Percentiles rank a stretch among this genome's conserved stretches.
Conservation (phyloP, 1,140 invertebrate species). For the Atta cephalotes region DNA sequence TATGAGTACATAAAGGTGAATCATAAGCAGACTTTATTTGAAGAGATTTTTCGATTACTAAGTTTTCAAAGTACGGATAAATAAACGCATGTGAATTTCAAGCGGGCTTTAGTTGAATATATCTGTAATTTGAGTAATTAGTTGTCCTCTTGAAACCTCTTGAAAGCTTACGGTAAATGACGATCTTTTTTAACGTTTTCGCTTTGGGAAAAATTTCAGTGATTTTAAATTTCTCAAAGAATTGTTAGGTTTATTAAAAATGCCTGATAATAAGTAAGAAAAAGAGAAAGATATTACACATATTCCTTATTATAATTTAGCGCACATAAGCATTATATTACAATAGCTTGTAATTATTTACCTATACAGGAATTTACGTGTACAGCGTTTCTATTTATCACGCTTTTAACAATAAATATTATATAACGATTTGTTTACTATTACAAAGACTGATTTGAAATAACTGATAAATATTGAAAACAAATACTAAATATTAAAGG, state of each 20-base stretch:
- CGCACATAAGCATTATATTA: neutral
- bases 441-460: neutral
- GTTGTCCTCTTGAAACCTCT: too few relatives aligned
- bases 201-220: neutral
- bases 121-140: neutral
- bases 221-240: neutral
- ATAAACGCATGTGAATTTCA: neutral
- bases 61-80: neutral
- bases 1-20: neutral
- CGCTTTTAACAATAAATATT: constrained; percentile 5
- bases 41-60: neutral
- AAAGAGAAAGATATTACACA: neutral
- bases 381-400: neutral
- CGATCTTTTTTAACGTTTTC: neutral
- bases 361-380: neutral
- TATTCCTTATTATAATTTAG: neutral
- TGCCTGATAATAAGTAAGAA: neutral
- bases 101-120: neutral
- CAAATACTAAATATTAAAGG: neutral
- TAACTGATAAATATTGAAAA: neutral
- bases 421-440: neutral
- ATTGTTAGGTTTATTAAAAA: too few relatives aligned
- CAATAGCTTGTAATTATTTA: neutral
- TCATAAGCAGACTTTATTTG: neutral
- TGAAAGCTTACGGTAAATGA: too few relatives aligned